Base-by-base conservation (phyloP, 2,113 vertebrate species). In the Delphinus delphis region DNA sequence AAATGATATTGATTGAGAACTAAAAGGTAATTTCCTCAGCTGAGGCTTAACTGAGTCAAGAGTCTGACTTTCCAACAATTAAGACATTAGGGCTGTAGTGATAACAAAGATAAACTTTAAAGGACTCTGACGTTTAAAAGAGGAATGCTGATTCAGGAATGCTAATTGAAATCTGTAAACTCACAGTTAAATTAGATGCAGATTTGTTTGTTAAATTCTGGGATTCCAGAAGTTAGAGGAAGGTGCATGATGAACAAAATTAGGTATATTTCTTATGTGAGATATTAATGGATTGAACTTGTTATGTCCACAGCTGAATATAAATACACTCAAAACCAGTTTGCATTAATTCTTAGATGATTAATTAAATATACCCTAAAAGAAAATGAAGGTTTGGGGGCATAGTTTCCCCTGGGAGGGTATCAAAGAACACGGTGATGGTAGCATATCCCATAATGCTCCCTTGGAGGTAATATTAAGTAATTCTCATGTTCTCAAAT, bases 171-270 rank as follows among this genome's bases (percentile, higher is more conserved):
- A 95, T 91, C 86, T 82, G 21, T 88, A 73, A 90, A 96, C 80
- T 86, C 80, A 36, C 33, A n/a, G 55, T 81, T 90, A 87, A 88
- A 81, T 60, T n/a, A 13, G 82, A 74, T 73, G 15, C 31, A 82
- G n/a, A 86, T 85, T 83, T 93, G 31, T 95, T 95, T 60, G 73
- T 83, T 95, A 92, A 93, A 96, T 95, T 70, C 28, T 68, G 63
- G 90, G 67, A 47, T 82, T 97, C 82, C 47, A 93, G 41, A 96
- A 86, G 11, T 86, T 73, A 86, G 82, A 84, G 47, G 41, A 84
- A 95, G 26, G 84, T 58, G 28, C 26, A 68, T 36, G 13, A 68
- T 95, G 91, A 89, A 58, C 26, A 65, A 62, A 93, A 83, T 65
- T 91, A 58, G 26, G 36, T 26, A 36, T 79, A 36, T 47, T 74